phyloP scores from a whole-genome alignment of 2,888 invertebrate species.

The Aproaerema taeniolella region DNA sequence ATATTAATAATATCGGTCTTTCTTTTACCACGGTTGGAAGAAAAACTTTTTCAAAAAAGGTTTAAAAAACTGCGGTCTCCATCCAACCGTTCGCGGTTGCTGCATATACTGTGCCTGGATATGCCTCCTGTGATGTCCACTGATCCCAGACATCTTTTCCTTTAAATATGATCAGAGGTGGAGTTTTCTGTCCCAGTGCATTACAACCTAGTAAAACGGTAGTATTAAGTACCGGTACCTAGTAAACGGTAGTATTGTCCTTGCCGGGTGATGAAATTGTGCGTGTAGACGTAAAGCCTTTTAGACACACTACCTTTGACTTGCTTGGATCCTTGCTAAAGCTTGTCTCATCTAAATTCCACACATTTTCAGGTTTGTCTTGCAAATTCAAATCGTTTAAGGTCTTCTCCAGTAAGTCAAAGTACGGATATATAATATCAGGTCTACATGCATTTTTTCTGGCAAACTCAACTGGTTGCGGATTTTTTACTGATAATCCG shows the following conservation, averaged over 20 bases:
- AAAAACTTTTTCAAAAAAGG: conserved; percentile 15
- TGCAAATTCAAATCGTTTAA: background rate
- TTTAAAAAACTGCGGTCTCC: conserved; percentile 27
- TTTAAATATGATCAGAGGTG: conserved; percentile 26
- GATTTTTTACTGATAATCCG: conserved; percentile 37
- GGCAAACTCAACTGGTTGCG: conserved; percentile 30
- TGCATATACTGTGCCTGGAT: conserved; percentile 22
- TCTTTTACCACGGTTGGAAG: conserved; percentile 16
- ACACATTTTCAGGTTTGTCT: background rate
- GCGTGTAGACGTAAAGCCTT: conserved; percentile 12
- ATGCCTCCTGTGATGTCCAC: conserved; percentile 17
- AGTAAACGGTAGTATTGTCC: conserved; percentile 24
- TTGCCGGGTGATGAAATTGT: conserved; percentile 24
- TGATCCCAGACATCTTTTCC: conserved; percentile 25
- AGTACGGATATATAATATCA: background rate
- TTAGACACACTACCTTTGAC: conserved; percentile 2
- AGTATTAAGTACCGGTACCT: too few relatives aligned
- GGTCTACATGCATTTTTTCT: background rate
- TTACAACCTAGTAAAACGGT: conserved; percentile 22
- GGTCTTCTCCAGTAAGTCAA: background rate
- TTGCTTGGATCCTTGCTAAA: background rate
- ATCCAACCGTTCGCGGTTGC: conserved; percentile 33
- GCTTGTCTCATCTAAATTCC: background rate
- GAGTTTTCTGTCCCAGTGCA: conserved; percentile 26
- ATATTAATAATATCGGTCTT: conserved; percentile 27